Percentiles rank a stretch among this genome's conserved stretches.
Evolutionary conservation across 2,888 invertebrate species (phyloP).

Genomic region (Apeira syringaria): DNA sequence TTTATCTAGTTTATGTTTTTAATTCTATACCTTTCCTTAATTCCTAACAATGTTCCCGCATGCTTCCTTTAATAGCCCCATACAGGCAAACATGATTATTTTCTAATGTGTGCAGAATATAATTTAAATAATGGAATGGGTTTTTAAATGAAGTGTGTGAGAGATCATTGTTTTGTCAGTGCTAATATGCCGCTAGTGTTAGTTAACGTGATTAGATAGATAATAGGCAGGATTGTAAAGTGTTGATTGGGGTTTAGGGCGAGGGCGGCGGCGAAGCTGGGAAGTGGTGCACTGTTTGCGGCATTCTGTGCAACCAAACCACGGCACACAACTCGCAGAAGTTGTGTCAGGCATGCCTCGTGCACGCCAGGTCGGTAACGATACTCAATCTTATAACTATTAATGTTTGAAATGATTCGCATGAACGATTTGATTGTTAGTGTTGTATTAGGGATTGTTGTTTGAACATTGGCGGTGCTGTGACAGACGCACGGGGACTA

Average conservation of each 20-base stretch:
- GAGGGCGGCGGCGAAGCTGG: conserved; percentile 73
- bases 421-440: conserved; percentile 38
- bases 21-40: conserved; percentile 19
- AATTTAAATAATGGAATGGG: conserved; percentile 69
- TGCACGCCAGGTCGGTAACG: conserved; percentile 83
- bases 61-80: conserved; percentile 82
- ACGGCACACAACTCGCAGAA: conserved; percentile 80
- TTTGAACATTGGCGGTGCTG: conserved; percentile 70
- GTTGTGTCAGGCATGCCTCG: conserved; percentile 83
- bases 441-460: conserved; percentile 39
- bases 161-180: conserved; percentile 51
- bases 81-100: conserved; percentile 52
- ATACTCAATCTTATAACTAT: conserved; percentile 33
- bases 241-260: conserved; percentile 79
- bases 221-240: conserved; percentile 58
- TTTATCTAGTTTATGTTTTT: neutral
- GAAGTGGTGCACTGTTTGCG: conserved; percentile 79
- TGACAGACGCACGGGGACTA: conserved; percentile 90
- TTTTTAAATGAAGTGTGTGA: conserved; percentile 82
- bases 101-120: conserved; percentile 81
- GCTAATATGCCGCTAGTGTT: conserved; percentile 27
- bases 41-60: conserved; percentile 58
- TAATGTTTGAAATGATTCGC: conserved; percentile 45
- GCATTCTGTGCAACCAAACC: conserved; percentile 78
- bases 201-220: conserved; percentile 23